Percentiles rank a stretch among this genome's conserved stretches.
Conservation (phyloP, 2,888 invertebrate species). For the Malthinus seriepunctatus region DNA sequence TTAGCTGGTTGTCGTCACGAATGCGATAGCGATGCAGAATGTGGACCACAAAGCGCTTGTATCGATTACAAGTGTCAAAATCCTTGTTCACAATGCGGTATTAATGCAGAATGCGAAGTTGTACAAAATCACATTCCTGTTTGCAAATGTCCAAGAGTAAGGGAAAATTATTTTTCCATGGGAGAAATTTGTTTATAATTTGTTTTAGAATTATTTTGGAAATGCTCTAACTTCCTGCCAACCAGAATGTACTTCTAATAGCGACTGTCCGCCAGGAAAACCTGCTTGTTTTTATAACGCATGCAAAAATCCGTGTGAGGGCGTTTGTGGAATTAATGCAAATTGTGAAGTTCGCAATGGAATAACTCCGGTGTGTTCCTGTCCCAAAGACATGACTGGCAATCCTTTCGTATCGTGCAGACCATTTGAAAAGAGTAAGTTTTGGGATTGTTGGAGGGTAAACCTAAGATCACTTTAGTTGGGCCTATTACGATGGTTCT, state of each 20-base stretch:
- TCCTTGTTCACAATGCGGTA: constrained; percentile 77
- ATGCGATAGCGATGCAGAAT: constrained; percentile 78
- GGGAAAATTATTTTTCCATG: constrained; percentile 20
- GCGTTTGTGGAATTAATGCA: constrained; percentile 78
- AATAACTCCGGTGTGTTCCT: constrained; percentile 82
- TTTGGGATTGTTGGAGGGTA: background rate
- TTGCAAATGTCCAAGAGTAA: constrained; percentile 79
- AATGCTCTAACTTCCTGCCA: constrained; percentile 76
- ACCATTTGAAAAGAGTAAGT: constrained; percentile 76
- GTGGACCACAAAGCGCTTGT: constrained; percentile 71
- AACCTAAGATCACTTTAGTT: too few relatives aligned
- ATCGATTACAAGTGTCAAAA: constrained; percentile 75
- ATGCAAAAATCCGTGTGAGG: constrained; percentile 82
- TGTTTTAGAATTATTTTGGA: constrained; percentile 71
- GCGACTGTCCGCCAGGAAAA: constrained; percentile 76
- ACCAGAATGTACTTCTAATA: constrained; percentile 79
- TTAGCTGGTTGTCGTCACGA: constrained; percentile 79
- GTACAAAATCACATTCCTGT: constrained; percentile 75
- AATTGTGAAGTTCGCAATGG: constrained; percentile 75
- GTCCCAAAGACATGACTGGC: constrained; percentile 85
- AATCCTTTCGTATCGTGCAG: constrained; percentile 83
- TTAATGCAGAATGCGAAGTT: constrained; percentile 75
- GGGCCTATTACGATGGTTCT: too few relatives aligned
- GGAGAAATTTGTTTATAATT: constrained; percentile 4
- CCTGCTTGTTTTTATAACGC: constrained; percentile 82